A percentile compares a stretch with the other conserved stretches of the same genome.
These are phyloP conservation scores for Malacoctenus gilli DNA, from an alignment of 2,797 vertebrate species.

Conservation along the genomic window DNA sequence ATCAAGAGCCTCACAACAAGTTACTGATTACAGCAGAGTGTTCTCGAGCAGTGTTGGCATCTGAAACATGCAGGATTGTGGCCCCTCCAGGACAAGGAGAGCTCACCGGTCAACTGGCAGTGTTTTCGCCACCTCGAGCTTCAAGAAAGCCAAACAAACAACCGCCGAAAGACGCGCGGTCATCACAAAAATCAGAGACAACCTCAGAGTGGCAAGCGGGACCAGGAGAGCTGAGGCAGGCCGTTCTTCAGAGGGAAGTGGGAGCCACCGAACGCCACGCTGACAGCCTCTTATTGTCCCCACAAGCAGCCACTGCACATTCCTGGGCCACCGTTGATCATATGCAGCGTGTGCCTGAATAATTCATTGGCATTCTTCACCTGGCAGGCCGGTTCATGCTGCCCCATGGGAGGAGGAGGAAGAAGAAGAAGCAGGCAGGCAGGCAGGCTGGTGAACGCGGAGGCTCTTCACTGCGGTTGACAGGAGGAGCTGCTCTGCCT, in stretches of 20 bases:
- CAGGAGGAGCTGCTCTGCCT: slow-evolving; percentile 41
- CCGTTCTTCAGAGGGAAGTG: slow-evolving; percentile 13
- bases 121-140: no score
- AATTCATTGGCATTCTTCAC: slow-evolving; percentile 73
- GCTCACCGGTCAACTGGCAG: no score
- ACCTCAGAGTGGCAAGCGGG: slow-evolving; percentile 9
- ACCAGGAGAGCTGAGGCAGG: slow-evolving; percentile 16
- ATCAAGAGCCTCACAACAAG: no score
- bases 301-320: slow-evolving; percentile 42
- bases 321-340: slow-evolving; percentile 50
- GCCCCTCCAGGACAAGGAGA: no score
- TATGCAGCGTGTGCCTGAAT: slow-evolving; percentile 72
- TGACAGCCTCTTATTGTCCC: slow-evolving; percentile 42
- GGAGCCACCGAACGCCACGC: background rate
- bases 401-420: slow-evolving; percentile 56
- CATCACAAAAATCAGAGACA: no score
- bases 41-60: no score
- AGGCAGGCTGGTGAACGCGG: no score
- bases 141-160: no score
- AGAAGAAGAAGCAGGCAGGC: slow-evolving; percentile 8
- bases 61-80: no score
- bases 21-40: no score
- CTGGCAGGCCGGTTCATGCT: slow-evolving; percentile 60
- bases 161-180: no score
- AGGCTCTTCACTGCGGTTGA: slow-evolving; percentile 53